A percentile compares a stretch with the other conserved stretches of the same genome.
Evolutionary conservation across 2,113 vertebrate species (phyloP).

Genomic region (Ahaetulla prasina): DNA sequence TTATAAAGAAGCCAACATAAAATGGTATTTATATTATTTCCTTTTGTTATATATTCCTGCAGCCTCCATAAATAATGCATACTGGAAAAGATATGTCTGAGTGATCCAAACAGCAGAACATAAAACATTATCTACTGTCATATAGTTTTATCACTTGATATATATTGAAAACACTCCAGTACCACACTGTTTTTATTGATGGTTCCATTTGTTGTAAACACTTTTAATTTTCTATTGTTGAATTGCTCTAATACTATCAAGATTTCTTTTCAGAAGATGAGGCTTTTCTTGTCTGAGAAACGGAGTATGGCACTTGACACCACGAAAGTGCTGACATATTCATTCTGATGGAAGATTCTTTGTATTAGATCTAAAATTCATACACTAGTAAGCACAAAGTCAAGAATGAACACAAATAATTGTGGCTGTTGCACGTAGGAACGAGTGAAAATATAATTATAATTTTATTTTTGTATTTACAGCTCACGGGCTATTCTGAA

Average conservation of each 20-base stretch:
- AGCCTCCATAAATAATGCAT: conserved; percentile 33
- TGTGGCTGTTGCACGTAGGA: conserved; percentile 22
- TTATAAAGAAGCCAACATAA: conserved; percentile 27
- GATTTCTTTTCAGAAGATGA: conserved; percentile 36
- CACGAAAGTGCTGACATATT: conserved; percentile 28
- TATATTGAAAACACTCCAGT: neutral
- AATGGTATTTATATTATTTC: conserved; percentile 7
- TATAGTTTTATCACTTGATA: conserved; percentile 25
- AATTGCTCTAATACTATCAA: conserved; percentile 27
- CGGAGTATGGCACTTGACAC: neutral
- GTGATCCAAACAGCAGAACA: conserved; percentile 29
- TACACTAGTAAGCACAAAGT: conserved; percentile 38
- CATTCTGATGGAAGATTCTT: conserved; percentile 24
- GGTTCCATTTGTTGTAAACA: neutral
- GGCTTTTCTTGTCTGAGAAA: conserved; percentile 24
- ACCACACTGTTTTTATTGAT: neutral
- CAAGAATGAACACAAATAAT: conserved; percentile 46
- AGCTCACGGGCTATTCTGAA: neutral
- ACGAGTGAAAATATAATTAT: conserved; percentile 23
- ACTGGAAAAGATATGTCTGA: conserved; percentile 3
- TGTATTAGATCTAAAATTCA: conserved; percentile 38
- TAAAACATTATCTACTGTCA: conserved; percentile 11
- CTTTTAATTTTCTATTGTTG: conserved; percentile 34
- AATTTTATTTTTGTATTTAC: neutral
- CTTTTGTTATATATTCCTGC: conserved; percentile 29